These are phyloP conservation scores for Nerophis lumbriciformis DNA, from an alignment of 2,113 vertebrate species.

Conservation along the genomic window DNA sequence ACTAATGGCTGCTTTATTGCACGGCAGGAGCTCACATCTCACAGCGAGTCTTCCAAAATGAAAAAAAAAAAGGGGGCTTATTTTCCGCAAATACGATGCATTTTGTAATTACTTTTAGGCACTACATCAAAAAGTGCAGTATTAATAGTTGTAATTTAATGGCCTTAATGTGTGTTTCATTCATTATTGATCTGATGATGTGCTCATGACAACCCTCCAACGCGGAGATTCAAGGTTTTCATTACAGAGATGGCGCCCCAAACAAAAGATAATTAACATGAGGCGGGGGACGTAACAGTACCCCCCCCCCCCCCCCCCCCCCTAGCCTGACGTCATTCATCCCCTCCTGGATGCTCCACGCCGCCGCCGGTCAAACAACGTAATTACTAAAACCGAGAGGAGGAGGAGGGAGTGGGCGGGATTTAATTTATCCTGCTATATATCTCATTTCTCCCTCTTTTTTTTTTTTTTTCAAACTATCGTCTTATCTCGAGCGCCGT, in stretches of 20 bases:
- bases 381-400: slow-evolving; percentile 58
- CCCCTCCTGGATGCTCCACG: slow-evolving; percentile 56
- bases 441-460: slow-evolving; percentile 4
- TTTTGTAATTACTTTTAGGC: slow-evolving; percentile 94
- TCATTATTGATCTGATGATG: slow-evolving; percentile 99
- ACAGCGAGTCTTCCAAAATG: background rate
- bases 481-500: slow-evolving; percentile 17
- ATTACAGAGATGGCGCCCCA: slow-evolving; percentile 88
- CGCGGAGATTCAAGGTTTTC: slow-evolving; percentile 90
- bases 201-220: slow-evolving; percentile 87
- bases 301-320: slow-evolving; percentile 18
- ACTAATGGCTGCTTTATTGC: slow-evolving; percentile 63
- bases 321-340: slow-evolving; percentile 22
- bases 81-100: slow-evolving; percentile 81
- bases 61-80: slow-evolving; percentile 19
- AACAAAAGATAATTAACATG: slow-evolving; percentile 99
- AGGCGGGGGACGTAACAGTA: slow-evolving; percentile 72
- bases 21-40: slow-evolving; percentile 26
- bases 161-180: slow-evolving; percentile 92
- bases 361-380: slow-evolving; percentile 65
- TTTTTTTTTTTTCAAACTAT: slow-evolving; percentile 23
- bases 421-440: slow-evolving; percentile 15
- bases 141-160: slow-evolving; percentile 99
- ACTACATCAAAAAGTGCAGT: slow-evolving; percentile 97
- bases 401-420: slow-evolving; percentile 7